Base-by-base conservation (phyloP, 1,140 invertebrate species). In the Cydia fagiglandana region DNA sequence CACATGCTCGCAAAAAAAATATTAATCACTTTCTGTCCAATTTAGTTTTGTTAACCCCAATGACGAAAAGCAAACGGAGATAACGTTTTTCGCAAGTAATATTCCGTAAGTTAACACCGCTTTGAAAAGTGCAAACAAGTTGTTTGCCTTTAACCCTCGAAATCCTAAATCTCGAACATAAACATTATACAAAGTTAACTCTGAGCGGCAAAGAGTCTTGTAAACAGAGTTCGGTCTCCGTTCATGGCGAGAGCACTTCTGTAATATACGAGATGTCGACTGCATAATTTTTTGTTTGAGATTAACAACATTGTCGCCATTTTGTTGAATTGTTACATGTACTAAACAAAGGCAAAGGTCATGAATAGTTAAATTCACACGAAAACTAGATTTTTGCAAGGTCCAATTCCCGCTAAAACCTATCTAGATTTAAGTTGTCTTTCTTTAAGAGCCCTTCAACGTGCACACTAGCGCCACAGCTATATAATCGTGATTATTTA, bases 81-180 rank as follows among this genome's bases (percentile, higher is more conserved):
- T 61, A 61, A 61, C 2, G 7, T 61, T 70, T 70, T 38, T 24
- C 15, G 15, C n/a, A 17, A 41, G 64, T n/a, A 68, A 45, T 70
- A 38, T 45, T 70, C 66, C 34, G 66, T 34, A 38, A 30, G 5
- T 70, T 34, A 66, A 38, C 34, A 17, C 4, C 28, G 64, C 30
- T 41, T 38, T 38, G 30, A 17, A 70, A 38, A 38, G 28, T 66
- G 24, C 64, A 66, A 66, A 34, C 64, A 66, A 66, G 12, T 30
- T 68, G 64, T 68, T 68, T 68, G 30, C 64, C 30, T 68, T 68
- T 68, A 34, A 68, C 64, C 64, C 64, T 38, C 30, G 66, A 38
- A 70, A 70, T 70, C 34, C 66, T 41, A 38, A 70, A 70, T 70
- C 66, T 17, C 66, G 66, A 38, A 70, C 66, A 70, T 70, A 70